These are phyloP conservation scores for Saccopteryx leptura DNA, from an alignment of 2,113 vertebrate genomes.

Conservation along the genomic window DNA sequence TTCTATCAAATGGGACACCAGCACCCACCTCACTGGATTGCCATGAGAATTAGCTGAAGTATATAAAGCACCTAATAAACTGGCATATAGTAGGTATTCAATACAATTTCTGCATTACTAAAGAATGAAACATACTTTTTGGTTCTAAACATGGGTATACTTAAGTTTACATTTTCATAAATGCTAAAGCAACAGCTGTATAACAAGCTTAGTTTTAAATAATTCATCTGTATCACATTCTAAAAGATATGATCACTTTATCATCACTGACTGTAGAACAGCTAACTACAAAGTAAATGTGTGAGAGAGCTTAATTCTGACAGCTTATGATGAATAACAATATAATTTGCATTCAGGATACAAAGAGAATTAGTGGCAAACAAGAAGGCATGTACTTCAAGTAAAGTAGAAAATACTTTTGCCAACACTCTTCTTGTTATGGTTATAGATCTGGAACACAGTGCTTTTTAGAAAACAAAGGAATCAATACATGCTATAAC, in stretches of 20 bases:
- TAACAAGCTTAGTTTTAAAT: conserved; percentile 56
- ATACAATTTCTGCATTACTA: conserved; percentile 18
- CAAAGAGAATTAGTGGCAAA: conserved; percentile 44
- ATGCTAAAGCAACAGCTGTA: conserved; percentile 65
- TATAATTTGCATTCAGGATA: conserved; percentile 49
- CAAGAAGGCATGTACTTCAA: neutral
- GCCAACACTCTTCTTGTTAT: conserved; percentile 33
- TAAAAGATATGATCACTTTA: conserved; percentile 49
- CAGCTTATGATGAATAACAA: conserved; percentile 36
- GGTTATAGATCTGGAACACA: neutral
- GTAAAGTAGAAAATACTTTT: conserved; percentile 34
- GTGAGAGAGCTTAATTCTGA: conserved; percentile 38
- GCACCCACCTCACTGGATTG: neutral
- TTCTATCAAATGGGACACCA: neutral
- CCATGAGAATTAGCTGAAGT: neutral
- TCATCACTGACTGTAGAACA: conserved; percentile 24
- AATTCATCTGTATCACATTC: neutral
- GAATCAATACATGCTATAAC: conserved; percentile 54
- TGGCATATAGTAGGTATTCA: neutral
- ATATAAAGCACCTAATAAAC: neutral
- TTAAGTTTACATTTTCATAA: conserved; percentile 61
- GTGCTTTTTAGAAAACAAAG: conserved; percentile 41
- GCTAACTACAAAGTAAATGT: conserved; percentile 4
- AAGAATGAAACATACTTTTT: neutral
- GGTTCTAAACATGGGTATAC: neutral